Evolutionary conservation across 2,797 vertebrate genomes (phyloP).

Genomic region (Danionella dracula): DNA sequence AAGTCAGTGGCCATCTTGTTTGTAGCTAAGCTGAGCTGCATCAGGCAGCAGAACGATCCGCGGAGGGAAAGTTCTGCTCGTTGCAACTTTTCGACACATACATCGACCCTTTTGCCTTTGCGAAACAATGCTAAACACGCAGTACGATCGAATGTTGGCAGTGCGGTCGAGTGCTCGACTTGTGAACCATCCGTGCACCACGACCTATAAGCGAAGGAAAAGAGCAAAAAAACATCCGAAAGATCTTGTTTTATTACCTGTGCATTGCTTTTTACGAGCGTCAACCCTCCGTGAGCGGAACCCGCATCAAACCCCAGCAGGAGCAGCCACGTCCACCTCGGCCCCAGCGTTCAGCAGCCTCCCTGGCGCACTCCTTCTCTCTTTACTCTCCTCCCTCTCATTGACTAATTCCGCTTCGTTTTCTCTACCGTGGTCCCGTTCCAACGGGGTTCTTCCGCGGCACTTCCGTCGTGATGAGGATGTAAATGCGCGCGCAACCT

Average conservation of each 20-base stretch:
- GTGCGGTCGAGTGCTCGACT: constrained; percentile 3
- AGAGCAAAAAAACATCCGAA: constrained; percentile 24
- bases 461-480: constrained; percentile 42
- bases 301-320: constrained; percentile 57
- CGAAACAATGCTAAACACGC: constrained; percentile 7
- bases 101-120: not conserved
- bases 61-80: constrained; percentile 35
- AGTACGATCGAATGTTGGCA: constrained; percentile 10
- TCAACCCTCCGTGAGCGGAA: constrained; percentile 47
- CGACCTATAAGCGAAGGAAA: constrained; percentile 1
- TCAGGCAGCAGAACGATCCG: constrained; percentile 25
- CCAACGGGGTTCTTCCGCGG: constrained; percentile 29
- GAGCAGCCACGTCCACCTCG: constrained; percentile 78
- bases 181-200: constrained; percentile 32
- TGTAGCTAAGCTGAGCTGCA: constrained; percentile 36
- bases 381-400: constrained; percentile 46
- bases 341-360: constrained; percentile 57
- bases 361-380: constrained; percentile 52
- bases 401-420: constrained; percentile 46
- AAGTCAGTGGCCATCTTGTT: constrained; percentile 78
- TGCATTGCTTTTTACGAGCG: constrained; percentile 51
- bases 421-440: constrained; percentile 35
- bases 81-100: constrained; percentile 36
- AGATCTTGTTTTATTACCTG: constrained; percentile 58
- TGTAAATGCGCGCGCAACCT: constrained; percentile 46